These are phyloP conservation scores for Drosophila busckii DNA, from an alignment of 1,140 invertebrate genomes.

Conservation along the genomic window DNA sequence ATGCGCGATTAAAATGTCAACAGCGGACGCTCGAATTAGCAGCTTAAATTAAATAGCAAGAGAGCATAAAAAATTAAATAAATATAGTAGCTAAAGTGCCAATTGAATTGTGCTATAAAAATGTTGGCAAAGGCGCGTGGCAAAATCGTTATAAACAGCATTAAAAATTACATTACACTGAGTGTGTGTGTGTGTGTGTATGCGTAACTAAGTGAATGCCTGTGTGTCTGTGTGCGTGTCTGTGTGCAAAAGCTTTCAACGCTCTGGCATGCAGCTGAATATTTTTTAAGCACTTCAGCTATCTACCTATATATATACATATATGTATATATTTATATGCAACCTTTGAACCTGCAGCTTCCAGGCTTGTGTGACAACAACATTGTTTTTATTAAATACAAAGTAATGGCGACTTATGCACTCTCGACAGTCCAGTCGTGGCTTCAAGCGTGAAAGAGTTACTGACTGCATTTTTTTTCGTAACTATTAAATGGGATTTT, in stretches of 20 bases:
- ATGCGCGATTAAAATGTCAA: too few species aligned
- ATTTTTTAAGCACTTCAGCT: too few species aligned
- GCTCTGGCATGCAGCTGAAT: conserved; percentile 11
- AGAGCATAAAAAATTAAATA: too few species aligned
- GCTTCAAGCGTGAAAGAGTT: too few species aligned
- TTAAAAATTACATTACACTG: conserved; percentile 28
- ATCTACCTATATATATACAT: neutral
- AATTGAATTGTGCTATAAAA: conserved; percentile 21
- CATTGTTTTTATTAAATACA: conserved; percentile 68
- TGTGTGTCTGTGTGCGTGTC: neutral
- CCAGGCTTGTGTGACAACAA: conserved; percentile 29
- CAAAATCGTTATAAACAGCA: conserved; percentile 12
- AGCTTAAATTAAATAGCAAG: too few species aligned
- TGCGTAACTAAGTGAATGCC: neutral
- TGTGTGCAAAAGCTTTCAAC: conserved; percentile 36
- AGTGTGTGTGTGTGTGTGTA: neutral
- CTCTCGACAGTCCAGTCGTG: conserved; percentile 1
- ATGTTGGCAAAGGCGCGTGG: conserved; percentile 1
- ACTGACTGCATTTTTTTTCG: too few species aligned
- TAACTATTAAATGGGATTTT: neutral
- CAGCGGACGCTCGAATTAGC: too few species aligned
- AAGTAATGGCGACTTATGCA: conserved; percentile 38
- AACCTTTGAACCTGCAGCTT: conserved; percentile 43
- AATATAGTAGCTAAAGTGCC: conserved; percentile 1
- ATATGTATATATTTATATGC: conserved; percentile 1